Conservation (phyloP, 2,888 invertebrate genomes). For the Pseudoips prasinana region DNA sequence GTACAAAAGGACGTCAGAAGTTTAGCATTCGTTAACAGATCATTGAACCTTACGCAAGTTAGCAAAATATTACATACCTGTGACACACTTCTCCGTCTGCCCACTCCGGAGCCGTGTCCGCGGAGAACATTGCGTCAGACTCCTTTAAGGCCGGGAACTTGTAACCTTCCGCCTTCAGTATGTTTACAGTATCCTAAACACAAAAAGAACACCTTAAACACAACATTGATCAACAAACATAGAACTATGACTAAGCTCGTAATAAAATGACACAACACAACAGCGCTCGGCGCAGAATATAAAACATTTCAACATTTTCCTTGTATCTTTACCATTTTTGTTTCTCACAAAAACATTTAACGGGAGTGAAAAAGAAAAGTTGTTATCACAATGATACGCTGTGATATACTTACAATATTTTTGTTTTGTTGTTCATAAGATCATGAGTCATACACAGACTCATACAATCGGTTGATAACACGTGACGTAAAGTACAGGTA, state of each 20-base stretch:
- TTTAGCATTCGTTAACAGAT: too few relatives aligned
- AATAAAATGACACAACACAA: constrained; percentile 2
- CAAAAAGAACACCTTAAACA: constrained; percentile 18
- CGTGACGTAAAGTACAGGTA: constrained; percentile 33
- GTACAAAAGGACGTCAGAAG: too few relatives aligned
- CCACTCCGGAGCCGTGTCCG: constrained; percentile 99
- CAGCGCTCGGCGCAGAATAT: too few relatives aligned
- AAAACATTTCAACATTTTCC: too few relatives aligned
- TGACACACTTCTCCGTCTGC: constrained; percentile 97
- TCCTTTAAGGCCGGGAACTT: constrained; percentile 95
- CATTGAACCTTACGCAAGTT: too few relatives aligned
- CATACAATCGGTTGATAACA: constrained; percentile 38
- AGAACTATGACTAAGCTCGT: constrained; percentile 13
- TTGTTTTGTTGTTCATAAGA: constrained; percentile 36
- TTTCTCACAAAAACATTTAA: neutral
- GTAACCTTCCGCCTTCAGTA: constrained; percentile 96
- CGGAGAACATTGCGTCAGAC: constrained; percentile 99
- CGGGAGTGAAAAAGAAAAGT: neutral
- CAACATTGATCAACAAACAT: neutral
- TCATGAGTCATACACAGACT: constrained; percentile 40
- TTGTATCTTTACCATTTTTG: constrained; percentile 5
- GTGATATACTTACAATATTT: constrained; percentile 7
- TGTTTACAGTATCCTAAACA: constrained; percentile 93
- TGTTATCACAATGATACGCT: constrained; percentile 26
- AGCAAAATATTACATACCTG: constrained; percentile 62